Evolutionary conservation across 1,140 invertebrate genomes (phyloP), one percentile per base, ranked within the genome.

Genomic region (Acromyrmex heyeri): DNA sequence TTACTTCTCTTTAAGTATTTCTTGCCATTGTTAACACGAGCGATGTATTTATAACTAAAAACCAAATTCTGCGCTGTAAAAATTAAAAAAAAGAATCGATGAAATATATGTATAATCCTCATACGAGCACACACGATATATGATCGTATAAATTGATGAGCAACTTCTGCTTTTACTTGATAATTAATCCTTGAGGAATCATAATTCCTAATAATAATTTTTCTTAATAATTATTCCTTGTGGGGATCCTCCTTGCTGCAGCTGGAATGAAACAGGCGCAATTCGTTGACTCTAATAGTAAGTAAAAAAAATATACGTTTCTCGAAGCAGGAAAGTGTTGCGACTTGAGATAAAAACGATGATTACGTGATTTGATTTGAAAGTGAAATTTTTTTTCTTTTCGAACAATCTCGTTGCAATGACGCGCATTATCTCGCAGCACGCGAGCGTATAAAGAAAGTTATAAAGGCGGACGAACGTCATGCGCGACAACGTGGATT

Each of bases 401-500:
- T 81, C 30, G 62, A 30, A 64, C 73, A 57, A 61, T 78, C 30
- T 65, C 30, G 48, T 21, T 77, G 48, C 24, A 10, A 70, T 61
- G 53, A 57, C 53, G 27, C 53, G 50, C 75, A 18, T 27, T 16
- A 16, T 61, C 38, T 27, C 48, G 30, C 48, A 81, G 18, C 24
- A n/a, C 64, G 50, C 48, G 21, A 64, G 27, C 57, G 4, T 69
- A 50, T 53, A 50, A 69, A 61, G 55, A 75, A 61, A 83, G 69
- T 21, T 38, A 79, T 67, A 79, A 67, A 79, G 55, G 62, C 77
- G 27, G 62, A 65, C 77, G 48, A 67, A 21, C 67, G 67, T 82
- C 50, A 69, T 61, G 69, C 78, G 61, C 61, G 48, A 24, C 62
- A 21, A 59, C 72, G 38, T 64, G 69, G 27, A 77, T 89, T 77